phyloP scores from a whole-genome alignment of 2,888 invertebrate genomes.

The Folsomia candida region DNA sequence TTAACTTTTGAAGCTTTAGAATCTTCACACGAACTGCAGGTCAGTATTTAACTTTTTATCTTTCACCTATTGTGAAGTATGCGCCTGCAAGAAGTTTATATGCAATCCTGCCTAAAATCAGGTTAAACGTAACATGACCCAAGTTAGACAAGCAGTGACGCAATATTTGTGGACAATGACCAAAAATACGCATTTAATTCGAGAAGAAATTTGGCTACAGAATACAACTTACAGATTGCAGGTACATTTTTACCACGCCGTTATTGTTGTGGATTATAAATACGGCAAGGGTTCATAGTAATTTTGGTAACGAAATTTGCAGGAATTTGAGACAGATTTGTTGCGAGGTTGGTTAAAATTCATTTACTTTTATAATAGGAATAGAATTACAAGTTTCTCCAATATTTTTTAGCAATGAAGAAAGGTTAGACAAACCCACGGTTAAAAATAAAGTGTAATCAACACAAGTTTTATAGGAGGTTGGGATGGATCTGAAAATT shows the following conservation, averaged over 20 bases:
- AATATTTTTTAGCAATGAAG: too few relatives aligned
- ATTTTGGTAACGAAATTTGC: constrained; percentile 2
- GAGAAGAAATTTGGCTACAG: constrained; percentile 73
- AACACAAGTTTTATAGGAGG: too few relatives aligned
- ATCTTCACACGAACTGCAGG: constrained; percentile 35
- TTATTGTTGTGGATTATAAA: too few relatives aligned
- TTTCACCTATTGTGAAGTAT: too few relatives aligned
- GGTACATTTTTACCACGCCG: too few relatives aligned
- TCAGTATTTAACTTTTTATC: background rate
- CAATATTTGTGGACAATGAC: constrained; percentile 76
- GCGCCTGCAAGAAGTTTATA: background rate
- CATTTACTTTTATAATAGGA: too few relatives aligned
- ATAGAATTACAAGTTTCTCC: too few relatives aligned
- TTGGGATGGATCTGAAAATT: constrained; percentile 57
- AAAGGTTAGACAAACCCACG: too few relatives aligned
- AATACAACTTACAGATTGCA: constrained; percentile 62
- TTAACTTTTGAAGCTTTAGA: constrained; percentile 33
- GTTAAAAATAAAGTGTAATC: constrained; percentile 82
- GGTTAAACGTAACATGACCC: constrained; percentile 74
- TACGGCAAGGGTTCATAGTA: background rate
- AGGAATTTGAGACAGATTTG: constrained; percentile 67
- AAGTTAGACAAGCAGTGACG: constrained; percentile 71
- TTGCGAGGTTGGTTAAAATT: too few relatives aligned
- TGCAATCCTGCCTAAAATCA: constrained; percentile 52
- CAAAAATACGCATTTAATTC: constrained; percentile 62